A percentile compares a stretch with the other conserved stretches of the same genome.
phyloP scores from a whole-genome alignment of 2,113 vertebrate genomes.

The Melanotaenia duboulayi region DNA sequence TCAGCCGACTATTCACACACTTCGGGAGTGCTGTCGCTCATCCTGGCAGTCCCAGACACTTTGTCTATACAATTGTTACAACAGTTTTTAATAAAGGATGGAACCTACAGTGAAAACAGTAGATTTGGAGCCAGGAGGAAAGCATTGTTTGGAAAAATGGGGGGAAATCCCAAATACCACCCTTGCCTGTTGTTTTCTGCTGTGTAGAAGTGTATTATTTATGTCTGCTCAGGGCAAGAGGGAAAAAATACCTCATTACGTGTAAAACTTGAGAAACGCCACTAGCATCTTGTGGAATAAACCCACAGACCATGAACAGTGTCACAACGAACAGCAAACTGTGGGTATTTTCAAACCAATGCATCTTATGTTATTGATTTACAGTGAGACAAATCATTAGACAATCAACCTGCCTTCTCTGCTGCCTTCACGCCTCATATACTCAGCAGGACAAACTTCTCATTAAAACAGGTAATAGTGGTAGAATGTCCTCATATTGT shows the following conservation, averaged over 20 bases:
- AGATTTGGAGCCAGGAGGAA: background rate
- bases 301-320: slow-evolving; percentile 12
- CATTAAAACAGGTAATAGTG: slow-evolving; percentile 27
- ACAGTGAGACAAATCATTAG: slow-evolving; percentile 36
- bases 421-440: background rate
- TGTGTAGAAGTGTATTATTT: slow-evolving; percentile 34
- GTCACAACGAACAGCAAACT: slow-evolving; percentile 1
- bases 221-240: slow-evolving; percentile 16
- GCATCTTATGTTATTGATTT: slow-evolving; percentile 46
- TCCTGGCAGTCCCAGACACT: slow-evolving; percentile 19
- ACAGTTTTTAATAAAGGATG: slow-evolving; percentile 15
- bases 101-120: background rate
- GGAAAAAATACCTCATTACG: slow-evolving; percentile 24
- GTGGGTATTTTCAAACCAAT: slow-evolving; percentile 9
- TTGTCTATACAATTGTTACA: slow-evolving; percentile 5
- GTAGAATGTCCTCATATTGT: slow-evolving; percentile 6
- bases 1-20: slow-evolving; percentile 18
- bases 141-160: accelerated
- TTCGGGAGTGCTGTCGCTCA: slow-evolving; percentile 24
- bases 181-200: slow-evolving; percentile 1
- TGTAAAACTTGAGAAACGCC: slow-evolving; percentile 32
- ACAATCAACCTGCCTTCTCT: slow-evolving; percentile 30
- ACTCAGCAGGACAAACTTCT: slow-evolving; percentile 42
- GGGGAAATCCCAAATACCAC: background rate
- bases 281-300: slow-evolving; percentile 5